Evolutionary conservation across 2,888 invertebrate genomes (phyloP).

Genomic region (Acanthosepion esculentum): DNA sequence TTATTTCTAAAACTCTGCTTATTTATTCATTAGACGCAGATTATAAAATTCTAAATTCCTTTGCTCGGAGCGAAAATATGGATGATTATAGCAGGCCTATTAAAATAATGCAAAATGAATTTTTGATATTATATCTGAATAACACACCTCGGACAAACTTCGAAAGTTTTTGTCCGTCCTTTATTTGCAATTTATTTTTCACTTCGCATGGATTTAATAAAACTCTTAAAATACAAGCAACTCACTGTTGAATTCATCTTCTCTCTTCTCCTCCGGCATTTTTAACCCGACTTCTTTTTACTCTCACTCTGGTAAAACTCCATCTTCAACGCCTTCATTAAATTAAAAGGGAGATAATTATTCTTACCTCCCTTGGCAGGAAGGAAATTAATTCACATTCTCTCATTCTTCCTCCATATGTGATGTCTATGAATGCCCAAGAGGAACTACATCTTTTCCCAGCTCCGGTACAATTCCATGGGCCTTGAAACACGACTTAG

Average conservation of each 20-base stretch:
- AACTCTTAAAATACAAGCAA: background rate
- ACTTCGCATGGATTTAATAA: background rate
- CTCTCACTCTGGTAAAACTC: background rate
- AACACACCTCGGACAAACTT: background rate
- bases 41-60: background rate
- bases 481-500: too few relatives aligned
- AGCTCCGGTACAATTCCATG: too few relatives aligned
- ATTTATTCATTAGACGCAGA: background rate
- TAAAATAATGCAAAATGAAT: background rate
- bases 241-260: background rate
- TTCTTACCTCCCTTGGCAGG: background rate
- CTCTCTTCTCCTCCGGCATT: background rate
- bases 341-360: background rate
- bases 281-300: too few relatives aligned
- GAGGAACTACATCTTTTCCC: too few relatives aligned
- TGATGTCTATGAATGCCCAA: too few relatives aligned
- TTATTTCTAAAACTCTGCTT: background rate
- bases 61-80: background rate
- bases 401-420: too few relatives aligned
- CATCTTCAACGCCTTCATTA: background rate
- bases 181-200: background rate
- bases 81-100: background rate
- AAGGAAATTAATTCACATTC: background rate
- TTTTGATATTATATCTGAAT: background rate
- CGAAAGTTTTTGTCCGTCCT: background rate